These are phyloP conservation scores for Caradrina kadenii DNA, from an alignment of 2,888 invertebrate genomes.

Conservation along the genomic window DNA sequence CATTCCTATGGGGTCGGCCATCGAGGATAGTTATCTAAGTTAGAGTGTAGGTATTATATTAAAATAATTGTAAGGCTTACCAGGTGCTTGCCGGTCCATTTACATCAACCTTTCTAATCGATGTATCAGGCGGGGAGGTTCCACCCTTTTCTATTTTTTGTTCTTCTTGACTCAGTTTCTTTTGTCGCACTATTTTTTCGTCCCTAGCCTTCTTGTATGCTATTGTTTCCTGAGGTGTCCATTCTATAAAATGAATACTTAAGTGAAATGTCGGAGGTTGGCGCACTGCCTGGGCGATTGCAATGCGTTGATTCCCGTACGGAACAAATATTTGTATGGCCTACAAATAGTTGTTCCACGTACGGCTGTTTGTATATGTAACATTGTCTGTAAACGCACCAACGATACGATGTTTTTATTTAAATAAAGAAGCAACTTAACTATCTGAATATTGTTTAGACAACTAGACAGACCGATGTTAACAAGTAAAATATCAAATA, in stretches of 20 bases:
- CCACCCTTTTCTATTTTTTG: constrained; percentile 63
- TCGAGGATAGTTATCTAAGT: neutral
- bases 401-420: too few relatives aligned
- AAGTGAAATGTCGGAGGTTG: neutral
- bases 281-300: neutral
- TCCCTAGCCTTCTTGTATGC: constrained; percentile 84
- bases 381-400: too few relatives aligned
- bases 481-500: too few relatives aligned
- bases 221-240: constrained; percentile 82
- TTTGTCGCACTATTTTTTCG: constrained; percentile 73
- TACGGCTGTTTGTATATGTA: too few relatives aligned
- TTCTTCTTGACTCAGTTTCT: constrained; percentile 61
- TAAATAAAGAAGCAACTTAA: too few relatives aligned
- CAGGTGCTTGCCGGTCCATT: constrained; percentile 73
- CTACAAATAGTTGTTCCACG: too few relatives aligned
- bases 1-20: too few relatives aligned
- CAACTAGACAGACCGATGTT: too few relatives aligned
- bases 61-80: constrained; percentile 56
- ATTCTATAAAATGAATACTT: constrained; percentile 75
- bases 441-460: too few relatives aligned
- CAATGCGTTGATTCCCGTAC: too few relatives aligned
- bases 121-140: constrained; percentile 69
- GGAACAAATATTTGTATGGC: too few relatives aligned
- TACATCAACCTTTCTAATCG: constrained; percentile 74
- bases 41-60: neutral